Evolutionary conservation across 2,797 vertebrate genomes (phyloP), one percentile per base, ranked within the genome.

Genomic region (Cryptoprocta ferox): DNA sequence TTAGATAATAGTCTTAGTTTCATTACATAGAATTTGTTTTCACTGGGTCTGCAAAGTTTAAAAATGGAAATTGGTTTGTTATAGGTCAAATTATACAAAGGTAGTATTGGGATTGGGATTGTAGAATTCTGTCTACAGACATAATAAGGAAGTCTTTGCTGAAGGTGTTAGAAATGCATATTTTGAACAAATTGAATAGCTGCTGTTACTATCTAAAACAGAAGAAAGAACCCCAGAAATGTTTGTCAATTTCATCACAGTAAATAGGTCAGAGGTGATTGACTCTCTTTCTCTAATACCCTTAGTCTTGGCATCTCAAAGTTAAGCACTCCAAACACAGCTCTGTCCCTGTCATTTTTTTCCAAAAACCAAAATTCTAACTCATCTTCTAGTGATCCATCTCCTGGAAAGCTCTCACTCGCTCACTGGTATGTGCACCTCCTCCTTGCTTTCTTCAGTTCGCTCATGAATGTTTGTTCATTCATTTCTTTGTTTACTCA

Each of bases 51-150:
- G 3, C 26, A 80, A 78, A 24, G 12, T 32, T 95, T 81, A 61
- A 16, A 81, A 89, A 73, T 68, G 37, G 50, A 93, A 80, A 91
- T 70, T 66, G 45, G 45, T 85, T 97, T 78, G n/a, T 88, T 85
- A 78, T 53, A 75, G 48, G 48, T 95, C 4, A 92, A 50, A 53
- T 96, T 95, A 30, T 71, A 24, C 50, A 37, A 89, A 92, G 3
- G 13, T 37, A 37, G 48, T 87, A 65, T 89, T 93, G 24, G 6
- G 12, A 90, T 45, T 94, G 28, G 42, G 37, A 50, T 10, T 59
- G 5, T n/a, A 59, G 70, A 79, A 68, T 48, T 82, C 28, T 80
- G 14, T 81, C 11, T 84, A 19, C 59, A 66, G 42, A 70, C 3
- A 71, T 65, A 89, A 71, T 11, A 68, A 18, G 26, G 61, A 81